phyloP scores from a whole-genome alignment of 2,797 vertebrate genomes.

The Intellagama lesueurii region DNA sequence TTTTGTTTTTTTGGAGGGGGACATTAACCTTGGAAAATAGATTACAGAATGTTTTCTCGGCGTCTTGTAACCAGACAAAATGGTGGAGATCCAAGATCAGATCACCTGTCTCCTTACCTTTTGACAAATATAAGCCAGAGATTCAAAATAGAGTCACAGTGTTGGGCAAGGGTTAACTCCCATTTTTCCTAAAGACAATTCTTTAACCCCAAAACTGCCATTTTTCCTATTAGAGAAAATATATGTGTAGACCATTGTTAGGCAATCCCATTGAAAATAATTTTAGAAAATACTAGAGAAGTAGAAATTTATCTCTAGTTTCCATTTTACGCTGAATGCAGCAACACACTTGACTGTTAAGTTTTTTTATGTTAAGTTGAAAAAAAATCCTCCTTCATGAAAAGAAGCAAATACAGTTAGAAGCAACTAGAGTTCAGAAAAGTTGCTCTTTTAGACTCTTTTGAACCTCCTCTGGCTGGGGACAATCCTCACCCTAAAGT shows the following conservation, averaged over 20 bases:
- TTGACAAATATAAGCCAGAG: neutral
- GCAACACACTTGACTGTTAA: neutral
- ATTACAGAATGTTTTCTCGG: conserved; percentile 22
- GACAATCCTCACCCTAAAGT: neutral
- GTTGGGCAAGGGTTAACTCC: neutral
- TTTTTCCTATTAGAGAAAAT: neutral
- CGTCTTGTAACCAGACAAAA: neutral
- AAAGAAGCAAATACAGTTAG: neutral
- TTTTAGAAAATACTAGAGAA: neutral
- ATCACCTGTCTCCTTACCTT: neutral
- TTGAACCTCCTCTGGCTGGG: too few species aligned
- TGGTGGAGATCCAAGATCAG: neutral
- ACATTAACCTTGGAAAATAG: neutral
- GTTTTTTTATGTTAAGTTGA: neutral
- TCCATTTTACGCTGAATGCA: neutral
- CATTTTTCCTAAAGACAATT: neutral
- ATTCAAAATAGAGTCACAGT: neutral
- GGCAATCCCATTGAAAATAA: neutral
- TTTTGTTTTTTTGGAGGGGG: neutral
- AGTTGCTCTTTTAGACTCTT: too few species aligned
- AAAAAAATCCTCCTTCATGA: neutral
- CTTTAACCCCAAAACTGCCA: neutral
- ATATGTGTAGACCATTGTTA: too few species aligned
- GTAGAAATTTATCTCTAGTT: neutral
- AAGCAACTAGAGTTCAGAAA: too few species aligned